phyloP scores from a whole-genome alignment of 2,797 vertebrate species.

The Rhinoraja longicauda region DNA sequence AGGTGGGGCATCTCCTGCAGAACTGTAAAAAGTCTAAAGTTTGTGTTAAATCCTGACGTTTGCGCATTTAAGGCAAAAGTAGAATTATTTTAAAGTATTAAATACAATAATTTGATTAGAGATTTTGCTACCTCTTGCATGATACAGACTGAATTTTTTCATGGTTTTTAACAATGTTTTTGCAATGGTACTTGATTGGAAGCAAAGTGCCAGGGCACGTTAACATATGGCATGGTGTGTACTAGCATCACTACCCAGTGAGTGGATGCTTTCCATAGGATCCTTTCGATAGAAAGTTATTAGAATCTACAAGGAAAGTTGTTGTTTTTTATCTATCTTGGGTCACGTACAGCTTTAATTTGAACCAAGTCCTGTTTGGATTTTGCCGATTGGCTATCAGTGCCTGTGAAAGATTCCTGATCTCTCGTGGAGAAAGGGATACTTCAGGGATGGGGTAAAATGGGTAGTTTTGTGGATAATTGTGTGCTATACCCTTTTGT shows the following conservation, averaged over 20 bases:
- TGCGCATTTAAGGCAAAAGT: neutral
- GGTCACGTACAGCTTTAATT: neutral
- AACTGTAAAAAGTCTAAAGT: no score
- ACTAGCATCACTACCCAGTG: neutral
- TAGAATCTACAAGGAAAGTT: neutral
- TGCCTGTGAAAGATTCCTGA: neutral
- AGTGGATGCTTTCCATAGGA: neutral
- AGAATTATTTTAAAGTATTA: neutral
- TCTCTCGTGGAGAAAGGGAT: neutral
- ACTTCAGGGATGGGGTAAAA: neutral
- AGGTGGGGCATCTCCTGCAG: neutral
- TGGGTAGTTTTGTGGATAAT: neutral
- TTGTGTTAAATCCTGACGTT: no score
- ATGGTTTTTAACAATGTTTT: neutral
- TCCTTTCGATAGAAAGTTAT: neutral
- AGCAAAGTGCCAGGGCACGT: neutral
- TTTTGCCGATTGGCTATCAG: neutral
- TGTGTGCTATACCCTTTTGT: neutral
- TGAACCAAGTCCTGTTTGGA: neutral
- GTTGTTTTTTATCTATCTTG: neutral
- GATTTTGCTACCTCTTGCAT: neutral
- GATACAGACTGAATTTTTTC: neutral
- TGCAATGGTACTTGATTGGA: neutral
- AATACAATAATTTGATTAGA: neutral
- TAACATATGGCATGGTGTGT: neutral